These are phyloP conservation scores for Aurelia aurita complex sp. Pacific DNA, from an alignment of 30 jellyfish, hydroid and myxozoan genomes.

Conservation along the genomic window DNA sequence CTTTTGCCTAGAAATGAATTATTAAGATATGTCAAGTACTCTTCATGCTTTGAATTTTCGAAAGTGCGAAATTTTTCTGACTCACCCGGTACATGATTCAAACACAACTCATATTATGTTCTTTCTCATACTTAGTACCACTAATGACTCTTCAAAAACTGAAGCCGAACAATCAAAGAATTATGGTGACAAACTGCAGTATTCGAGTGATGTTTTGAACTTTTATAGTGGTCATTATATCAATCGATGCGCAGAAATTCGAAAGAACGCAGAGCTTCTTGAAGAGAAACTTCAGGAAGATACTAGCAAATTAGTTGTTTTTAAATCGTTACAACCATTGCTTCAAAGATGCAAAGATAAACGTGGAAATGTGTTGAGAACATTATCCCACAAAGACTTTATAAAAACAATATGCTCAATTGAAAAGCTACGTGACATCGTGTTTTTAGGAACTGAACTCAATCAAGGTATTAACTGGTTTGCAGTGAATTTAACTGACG, in stretches of 20 bases:
- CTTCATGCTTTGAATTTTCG: too few species aligned
- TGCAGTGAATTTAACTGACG: slow-evolving; percentile 34
- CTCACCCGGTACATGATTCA: too few species aligned
- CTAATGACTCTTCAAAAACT: background rate
- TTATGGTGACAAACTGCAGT: background rate
- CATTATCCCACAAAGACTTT: background rate
- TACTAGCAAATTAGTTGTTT: slow-evolving; percentile 37
- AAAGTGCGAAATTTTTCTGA: too few species aligned
- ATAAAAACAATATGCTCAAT: background rate
- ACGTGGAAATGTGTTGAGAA: background rate
- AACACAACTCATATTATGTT: too few species aligned
- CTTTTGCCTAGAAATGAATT: too few species aligned
- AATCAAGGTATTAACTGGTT: slow-evolving; percentile 32
- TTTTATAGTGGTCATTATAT: slow-evolving; percentile 27
- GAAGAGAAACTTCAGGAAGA: slow-evolving; percentile 18
- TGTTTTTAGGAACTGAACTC: slow-evolving; percentile 31
- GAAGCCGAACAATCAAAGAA: background rate
- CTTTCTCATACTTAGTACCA: too few species aligned
- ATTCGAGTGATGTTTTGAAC: background rate
- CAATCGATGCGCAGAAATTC: slow-evolving; percentile 45
- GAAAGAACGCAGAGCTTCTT: slow-evolving; percentile 12
- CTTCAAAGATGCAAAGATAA: background rate
- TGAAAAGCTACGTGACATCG: background rate
- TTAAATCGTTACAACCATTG: slow-evolving; percentile 32
- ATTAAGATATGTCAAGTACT: too few species aligned